Evolutionary conservation across 2,797 vertebrate species (phyloP).

Genomic region (Chanos chanos): DNA sequence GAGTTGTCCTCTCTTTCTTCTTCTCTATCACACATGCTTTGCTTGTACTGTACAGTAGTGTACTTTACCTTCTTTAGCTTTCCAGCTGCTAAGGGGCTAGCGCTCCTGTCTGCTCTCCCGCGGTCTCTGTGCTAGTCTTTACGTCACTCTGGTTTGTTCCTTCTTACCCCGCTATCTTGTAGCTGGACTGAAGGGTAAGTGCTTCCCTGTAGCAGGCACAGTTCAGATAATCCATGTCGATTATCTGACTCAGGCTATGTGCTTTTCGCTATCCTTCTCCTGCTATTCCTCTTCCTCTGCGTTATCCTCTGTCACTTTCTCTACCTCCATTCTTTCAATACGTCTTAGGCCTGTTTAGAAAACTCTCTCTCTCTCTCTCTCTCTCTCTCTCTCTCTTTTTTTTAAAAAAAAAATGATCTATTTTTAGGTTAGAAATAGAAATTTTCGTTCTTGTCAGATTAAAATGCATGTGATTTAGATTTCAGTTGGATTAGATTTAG

Average conservation of each 20-base stretch:
- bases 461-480: conserved; percentile 75
- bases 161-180: conserved; percentile 92
- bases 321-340: conserved; percentile 65
- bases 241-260: conserved; percentile 88
- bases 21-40: conserved; percentile 63
- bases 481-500: conserved; percentile 57
- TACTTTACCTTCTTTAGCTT: conserved; percentile 11
- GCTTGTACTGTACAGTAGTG: conserved; percentile 72
- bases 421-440: conserved; percentile 70
- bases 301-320: not conserved
- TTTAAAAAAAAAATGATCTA: too few relatives aligned
- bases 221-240: conserved; percentile 83
- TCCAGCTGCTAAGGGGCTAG: conserved; percentile 75
- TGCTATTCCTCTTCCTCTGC: too few relatives aligned
- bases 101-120: conserved; percentile 81
- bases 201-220: conserved; percentile 83
- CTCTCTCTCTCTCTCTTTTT: conserved; percentile 57
- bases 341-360: conserved; percentile 39
- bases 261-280: conserved; percentile 69
- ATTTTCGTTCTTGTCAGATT: conserved; percentile 72
- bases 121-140: conserved; percentile 83
- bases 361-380: conserved; percentile 20
- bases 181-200: conserved; percentile 95
- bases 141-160: conserved; percentile 90
- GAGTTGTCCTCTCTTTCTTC: conserved; percentile 24